Evolutionary conservation across 2,797 vertebrate genomes (phyloP).

Genomic region (Ctenopoma multispine): DNA sequence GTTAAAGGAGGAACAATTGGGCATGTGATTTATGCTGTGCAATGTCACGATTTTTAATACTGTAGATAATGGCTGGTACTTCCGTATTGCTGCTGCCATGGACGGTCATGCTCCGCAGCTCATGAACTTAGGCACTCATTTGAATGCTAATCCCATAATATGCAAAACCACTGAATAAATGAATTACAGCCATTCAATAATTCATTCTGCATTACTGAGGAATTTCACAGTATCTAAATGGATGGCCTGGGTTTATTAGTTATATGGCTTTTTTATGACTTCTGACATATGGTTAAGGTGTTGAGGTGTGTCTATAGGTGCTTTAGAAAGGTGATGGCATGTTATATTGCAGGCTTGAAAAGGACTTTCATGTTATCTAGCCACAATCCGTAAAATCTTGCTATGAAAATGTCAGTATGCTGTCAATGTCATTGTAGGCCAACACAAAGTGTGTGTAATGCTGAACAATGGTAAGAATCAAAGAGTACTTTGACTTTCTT

Average conservation of each 20-base stretch:
- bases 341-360: slow-evolving; percentile 19
- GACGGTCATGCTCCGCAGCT: slow-evolving; percentile 47
- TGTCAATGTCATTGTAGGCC: slow-evolving; percentile 3
- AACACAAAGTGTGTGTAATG: neutral
- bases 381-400: slow-evolving; percentile 13
- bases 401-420: slow-evolving; percentile 17
- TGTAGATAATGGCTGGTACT: slow-evolving; percentile 55
- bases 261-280: slow-evolving; percentile 37
- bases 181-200: slow-evolving; percentile 52
- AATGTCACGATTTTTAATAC: slow-evolving; percentile 62
- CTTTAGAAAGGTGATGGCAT: slow-evolving; percentile 27
- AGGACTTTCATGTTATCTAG: slow-evolving; percentile 29
- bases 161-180: slow-evolving; percentile 65
- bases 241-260: slow-evolving; percentile 35
- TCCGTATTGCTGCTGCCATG: slow-evolving; percentile 20
- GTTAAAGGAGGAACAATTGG: slow-evolving; percentile 59
- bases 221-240: slow-evolving; percentile 41
- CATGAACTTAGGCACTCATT: slow-evolving; percentile 47
- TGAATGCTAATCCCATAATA: slow-evolving; percentile 63
- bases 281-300: slow-evolving; percentile 41
- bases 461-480: neutral
- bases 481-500: slow-evolving; percentile 1
- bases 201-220: slow-evolving; percentile 4
- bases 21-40: slow-evolving; percentile 56
- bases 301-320: slow-evolving; percentile 10